Evolutionary conservation across 2,113 vertebrate species (phyloP), one percentile per base, ranked within the genome.

Genomic region (Clupea harengus): DNA sequence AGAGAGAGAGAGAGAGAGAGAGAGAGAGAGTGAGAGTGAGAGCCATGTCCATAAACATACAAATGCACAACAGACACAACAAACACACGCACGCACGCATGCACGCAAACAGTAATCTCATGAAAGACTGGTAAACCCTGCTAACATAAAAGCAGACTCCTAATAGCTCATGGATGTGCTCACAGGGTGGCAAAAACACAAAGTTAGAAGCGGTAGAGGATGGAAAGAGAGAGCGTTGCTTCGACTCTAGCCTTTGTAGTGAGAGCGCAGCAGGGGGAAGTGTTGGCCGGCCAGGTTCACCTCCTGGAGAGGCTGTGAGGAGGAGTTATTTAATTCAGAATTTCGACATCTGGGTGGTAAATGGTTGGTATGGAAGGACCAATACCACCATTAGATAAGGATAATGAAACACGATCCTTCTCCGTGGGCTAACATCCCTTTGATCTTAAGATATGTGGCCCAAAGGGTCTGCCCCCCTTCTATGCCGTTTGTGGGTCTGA

Each of bases 141-240:
- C 2, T 17, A 78, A 78, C 72, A 78, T 72, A 15, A 78, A 78
- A 32, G 72, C 13, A 32, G 39, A 78, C 13, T 44, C 11, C 67
- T 10, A 44, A 78, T 4, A 32, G 28, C 13, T 39, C 64, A 39
- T 4, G 72, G 67, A 32, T 4, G 11, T 75, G 52, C 25, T 64
- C 67, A 13, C 67, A 39, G 25, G 67, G 67, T 75, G 67, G 72
- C 72, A 78, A 78, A 78, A 78, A 17, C 39, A 78, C n/a, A 72
- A 11, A 39, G 64, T 72, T 78, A 11, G 20, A 3, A 17, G 72
- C 15, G 72, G 28, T 32, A 3, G 32, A 11, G 72, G 72, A 15
- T 32, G 28, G 25, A 28, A 11, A 67, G 25, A 67, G 7, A 28
- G n/a, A 60, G 54, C 9, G 28, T n/a, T 8, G 64, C 25, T 18